phyloP scores from a whole-genome alignment of 2,113 vertebrate genomes.

The Galeopterus variegatus region DNA sequence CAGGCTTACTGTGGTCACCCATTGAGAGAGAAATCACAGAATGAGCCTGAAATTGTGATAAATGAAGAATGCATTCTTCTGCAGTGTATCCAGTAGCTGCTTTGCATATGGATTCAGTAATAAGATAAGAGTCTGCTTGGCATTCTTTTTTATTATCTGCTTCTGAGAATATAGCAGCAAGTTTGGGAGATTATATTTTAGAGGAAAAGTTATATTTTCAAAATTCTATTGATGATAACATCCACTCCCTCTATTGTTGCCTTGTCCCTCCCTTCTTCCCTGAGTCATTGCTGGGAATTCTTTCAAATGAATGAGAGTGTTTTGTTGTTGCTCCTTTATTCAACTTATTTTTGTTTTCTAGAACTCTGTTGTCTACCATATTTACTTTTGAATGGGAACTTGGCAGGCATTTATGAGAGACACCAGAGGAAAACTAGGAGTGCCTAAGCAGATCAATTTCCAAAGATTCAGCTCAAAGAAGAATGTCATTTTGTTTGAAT shows the following conservation, averaged over 20 bases:
- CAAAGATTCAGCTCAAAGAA: slow-evolving; percentile 53
- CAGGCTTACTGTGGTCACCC: slow-evolving; percentile 79
- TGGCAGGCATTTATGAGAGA: slow-evolving; percentile 45
- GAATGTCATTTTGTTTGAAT: slow-evolving; percentile 15
- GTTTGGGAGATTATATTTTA: slow-evolving; percentile 67
- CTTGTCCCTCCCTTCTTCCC: background rate
- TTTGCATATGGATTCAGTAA: slow-evolving; percentile 83
- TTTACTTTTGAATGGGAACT: slow-evolving; percentile 54
- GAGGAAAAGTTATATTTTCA: slow-evolving; percentile 63
- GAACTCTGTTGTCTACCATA: slow-evolving; percentile 3
- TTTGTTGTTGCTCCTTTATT: slow-evolving; percentile 51
- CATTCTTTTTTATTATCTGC: slow-evolving; percentile 71
- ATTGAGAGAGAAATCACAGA: slow-evolving; percentile 78
- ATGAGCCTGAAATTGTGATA: slow-evolving; percentile 81
- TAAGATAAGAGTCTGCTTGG: slow-evolving; percentile 80
- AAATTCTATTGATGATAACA: slow-evolving; percentile 54
- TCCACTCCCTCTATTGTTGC: background rate
- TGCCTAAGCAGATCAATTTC: slow-evolving; percentile 52
- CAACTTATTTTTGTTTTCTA: slow-evolving; percentile 53
- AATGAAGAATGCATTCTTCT: slow-evolving; percentile 79
- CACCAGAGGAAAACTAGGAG: slow-evolving; percentile 5
- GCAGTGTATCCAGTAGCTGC: slow-evolving; percentile 71
- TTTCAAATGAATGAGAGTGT: slow-evolving; percentile 44
- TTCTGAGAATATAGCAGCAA: slow-evolving; percentile 57
- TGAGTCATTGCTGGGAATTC: slow-evolving; percentile 21